Base-by-base conservation (phyloP, 1,140 invertebrate genomes). In the Cydia strobilella region DNA sequence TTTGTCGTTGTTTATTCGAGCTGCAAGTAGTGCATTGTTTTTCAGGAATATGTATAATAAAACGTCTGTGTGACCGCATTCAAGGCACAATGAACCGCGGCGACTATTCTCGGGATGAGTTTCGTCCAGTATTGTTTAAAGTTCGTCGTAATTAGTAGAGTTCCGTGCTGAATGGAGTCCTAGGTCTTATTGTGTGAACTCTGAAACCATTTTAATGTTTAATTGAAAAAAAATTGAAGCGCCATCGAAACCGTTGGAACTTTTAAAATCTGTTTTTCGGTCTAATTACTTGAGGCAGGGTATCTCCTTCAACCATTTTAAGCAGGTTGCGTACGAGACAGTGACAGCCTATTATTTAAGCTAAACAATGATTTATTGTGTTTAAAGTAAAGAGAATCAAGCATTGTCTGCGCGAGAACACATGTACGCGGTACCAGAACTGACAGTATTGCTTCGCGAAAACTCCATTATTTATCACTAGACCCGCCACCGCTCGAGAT, bases 101-200 rank as follows among this genome's bases (percentile, higher is more conserved):
- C 80, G 85, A 87, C 86, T 86, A 85, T 89, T 86, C 86, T 85
- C 85, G 85, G 88, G 89, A 90, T 90, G 89, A 92, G 90, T 90
- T 92, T 90, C 82, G 89, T 91, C 90, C 88, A 92, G 89, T 91
- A 92, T 92, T 92, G 90, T 92, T 92, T 89, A 90, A 91, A 92
- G 89, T 91, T 92, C 89, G 89, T 91, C 86, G 88, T 92, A 92
- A 92, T 92, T 92, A 92, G 89, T 91, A 87, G 82, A 89, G 86
- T 90, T 92, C 83, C 78, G 75, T 81, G 76, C 77, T 90, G 88
- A 91, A 91, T 90, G 81, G 86, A 88, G 82, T 88, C 79, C 83
- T 86, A 87, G 86, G 80, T 87, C 81, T 84, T 81, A 90, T 91
- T 91, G 85, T 90, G 80, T 78, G 81, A 79, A 82, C 81, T 78